Base-by-base conservation (phyloP, 2,113 vertebrate species). In the Protobothrops mucrosquamatus region DNA sequence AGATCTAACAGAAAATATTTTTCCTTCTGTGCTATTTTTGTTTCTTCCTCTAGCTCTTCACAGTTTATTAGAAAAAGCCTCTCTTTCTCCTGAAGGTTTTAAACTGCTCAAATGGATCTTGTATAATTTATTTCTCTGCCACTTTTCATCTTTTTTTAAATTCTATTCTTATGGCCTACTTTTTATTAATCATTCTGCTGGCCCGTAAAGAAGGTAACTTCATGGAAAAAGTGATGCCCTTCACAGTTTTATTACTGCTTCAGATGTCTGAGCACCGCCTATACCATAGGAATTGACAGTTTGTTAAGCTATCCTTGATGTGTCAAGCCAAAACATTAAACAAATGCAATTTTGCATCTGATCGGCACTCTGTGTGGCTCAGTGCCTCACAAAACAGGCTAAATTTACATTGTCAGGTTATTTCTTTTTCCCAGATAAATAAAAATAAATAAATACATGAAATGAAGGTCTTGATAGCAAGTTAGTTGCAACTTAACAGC, bases 101-200 rank as follows among this genome's bases (percentile, higher is more conserved):
- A 93, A 61, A 88, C 61, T 91, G 89, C 89, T 91, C 88, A 87
- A 89, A 57, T 88, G 51, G 90, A 93, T 91, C 64, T 81, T 39
- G 3, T 57, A 52, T 91, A 34, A 91, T 92, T 91, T 93, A 91
- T 93, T 91, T 91, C 22, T 91, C 51, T 93, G 64, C 43, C 61
- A 57, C 86, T 89, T 91, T 93, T 93, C 89, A 88, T 93, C 51
- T 93, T 91, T 39, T 85, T 74, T 89, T 51, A 85, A n/a, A 90
- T 93, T 91, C 86, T 81, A 51, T 57, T 91, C 69, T 93, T 88
- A 88, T 91, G 52, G 34, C 54, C 86, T 93, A 81, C 87, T 81
- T 89, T 92, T 74, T 87, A 92, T 92, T 92, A 92, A 74, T 92
- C 87, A 81, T 81, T 92, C 51, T 69, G 59, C 61, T 93, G 90